Evolutionary conservation across 1,140 invertebrate genomes (phyloP).

Genomic region (Diprion similis): DNA sequence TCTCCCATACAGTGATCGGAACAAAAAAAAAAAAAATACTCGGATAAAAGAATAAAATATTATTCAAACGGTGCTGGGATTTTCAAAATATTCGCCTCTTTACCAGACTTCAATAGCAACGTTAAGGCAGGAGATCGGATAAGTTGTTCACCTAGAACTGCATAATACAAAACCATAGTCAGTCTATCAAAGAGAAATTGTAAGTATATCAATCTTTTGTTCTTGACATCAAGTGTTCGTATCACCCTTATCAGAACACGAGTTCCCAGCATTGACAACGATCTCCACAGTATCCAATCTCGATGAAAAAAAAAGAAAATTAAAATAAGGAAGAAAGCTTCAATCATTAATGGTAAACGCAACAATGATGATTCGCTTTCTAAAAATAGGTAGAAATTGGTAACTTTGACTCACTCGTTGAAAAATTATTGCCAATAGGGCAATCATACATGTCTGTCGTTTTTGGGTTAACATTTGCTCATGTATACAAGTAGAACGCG

Average conservation of each 20-base stretch:
- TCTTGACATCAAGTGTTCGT: not conserved
- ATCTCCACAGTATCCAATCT: conserved; percentile 52
- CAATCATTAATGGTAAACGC: conserved; percentile 53
- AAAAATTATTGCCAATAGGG: conserved; percentile 51
- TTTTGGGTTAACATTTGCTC: conserved; percentile 56
- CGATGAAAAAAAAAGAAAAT: conserved; percentile 58
- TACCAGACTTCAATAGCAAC: not conserved
- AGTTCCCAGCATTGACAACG: conserved; percentile 24
- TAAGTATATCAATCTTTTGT: not conserved
- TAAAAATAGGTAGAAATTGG: conserved; percentile 61
- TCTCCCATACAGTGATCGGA: not conserved
- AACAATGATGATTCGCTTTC: conserved; percentile 53
- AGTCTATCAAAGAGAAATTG: not conserved
- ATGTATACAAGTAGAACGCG: not conserved
- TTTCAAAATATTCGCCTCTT: not conserved
- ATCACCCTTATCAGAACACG: not conserved
- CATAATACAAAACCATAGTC: not conserved
- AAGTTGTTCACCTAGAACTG: not conserved
- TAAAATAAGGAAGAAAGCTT: not conserved
- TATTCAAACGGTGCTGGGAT: no score
- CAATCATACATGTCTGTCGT: conserved; percentile 44
- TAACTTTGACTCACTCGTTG: conserved; percentile 62
- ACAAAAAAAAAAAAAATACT: not conserved
- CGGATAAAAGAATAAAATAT: not conserved
- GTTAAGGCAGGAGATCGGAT: not conserved